A percentile compares a stretch with the other conserved stretches of the same genome.
Conservation (phyloP, 2,888 invertebrate species). For the Helicoverpa assulta region DNA sequence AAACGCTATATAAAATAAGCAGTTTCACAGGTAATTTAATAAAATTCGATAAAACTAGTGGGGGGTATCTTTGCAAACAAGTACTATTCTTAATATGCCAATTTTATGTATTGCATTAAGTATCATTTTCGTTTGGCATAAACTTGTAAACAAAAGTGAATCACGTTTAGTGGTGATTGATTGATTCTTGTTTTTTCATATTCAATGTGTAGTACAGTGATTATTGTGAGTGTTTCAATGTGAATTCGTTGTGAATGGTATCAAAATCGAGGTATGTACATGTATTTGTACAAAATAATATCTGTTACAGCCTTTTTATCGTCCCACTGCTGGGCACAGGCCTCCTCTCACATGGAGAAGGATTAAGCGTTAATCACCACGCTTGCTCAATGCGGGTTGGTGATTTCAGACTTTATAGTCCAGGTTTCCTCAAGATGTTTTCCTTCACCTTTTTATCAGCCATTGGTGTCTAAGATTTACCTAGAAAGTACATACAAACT, state of each 20-base stretch:
- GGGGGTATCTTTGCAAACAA: not conserved
- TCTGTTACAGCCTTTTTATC: no score
- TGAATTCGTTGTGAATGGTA: not conserved
- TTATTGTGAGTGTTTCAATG: not conserved
- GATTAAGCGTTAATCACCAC: no score
- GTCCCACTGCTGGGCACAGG: no score
- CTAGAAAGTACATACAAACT: no score
- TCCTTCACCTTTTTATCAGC: no score
- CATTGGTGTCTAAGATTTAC: no score
- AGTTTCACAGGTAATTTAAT: not conserved
- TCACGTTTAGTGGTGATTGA: conserved; percentile 3
- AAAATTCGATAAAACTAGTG: not conserved
- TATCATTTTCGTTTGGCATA: not conserved
- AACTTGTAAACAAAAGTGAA: conserved; percentile 1
- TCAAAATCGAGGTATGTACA: not conserved
- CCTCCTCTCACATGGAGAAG: no score
- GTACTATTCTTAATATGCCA: not conserved
- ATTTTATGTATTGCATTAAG: not conserved
- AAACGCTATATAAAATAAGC: not conserved
- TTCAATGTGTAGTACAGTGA: not conserved
- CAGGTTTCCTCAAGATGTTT: no score
- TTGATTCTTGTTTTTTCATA: not conserved
- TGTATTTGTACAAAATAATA: no score
- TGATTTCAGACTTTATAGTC: no score
- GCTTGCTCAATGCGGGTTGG: no score